Base-by-base conservation (phyloP, 2,797 vertebrate genomes). In the Esox lucius region DNA sequence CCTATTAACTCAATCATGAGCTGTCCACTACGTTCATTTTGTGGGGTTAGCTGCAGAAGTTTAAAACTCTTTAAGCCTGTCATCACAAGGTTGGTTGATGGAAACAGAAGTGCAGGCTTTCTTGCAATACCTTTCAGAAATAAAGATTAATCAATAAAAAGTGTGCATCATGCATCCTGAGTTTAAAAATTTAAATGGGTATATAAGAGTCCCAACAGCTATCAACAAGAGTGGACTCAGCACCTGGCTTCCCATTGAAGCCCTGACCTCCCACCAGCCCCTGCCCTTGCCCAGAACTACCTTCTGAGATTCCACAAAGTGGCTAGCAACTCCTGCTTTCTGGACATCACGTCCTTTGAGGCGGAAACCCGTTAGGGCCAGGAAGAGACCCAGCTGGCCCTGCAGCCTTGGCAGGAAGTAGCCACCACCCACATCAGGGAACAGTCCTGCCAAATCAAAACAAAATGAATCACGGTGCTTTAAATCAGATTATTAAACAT, bases 341-440 rank as follows among this genome's bases (percentile, higher is more conserved):
- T 95, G 95, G 22, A 99, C 95, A n/a, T 99, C 96, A 75, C 95
- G 94, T 74, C 98, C 98, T 84, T 92, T 98, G 68, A 99, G 92
- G 74, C 97, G 91, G 83, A 94, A 98, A 42, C 98, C 98, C 0
- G 98, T 99, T 72, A 99, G 88, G 0, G 87, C 97, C 19, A 99
- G 94, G 86, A 93, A 98, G 77, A 95, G 93, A 3, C 98, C 98
- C 73, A 98, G 74, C 87, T 94, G 96, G 74, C 98, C 97, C 72
- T 81, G 85, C 48, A 99, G 96, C 78, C 95, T 93, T 39, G 98
- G 97, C 89, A 99, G 93, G 87, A 99, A 98, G 87, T 96, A 95
- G 33, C 98, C 98, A 33, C 97, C 97, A 28, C 98, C 98, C 6
- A 99, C 97, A 68, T 99, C 98, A 67, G 98, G 97, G 80, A 99